phyloP scores from a whole-genome alignment of 2,888 invertebrate species.

The Oscheius sp. region DNA sequence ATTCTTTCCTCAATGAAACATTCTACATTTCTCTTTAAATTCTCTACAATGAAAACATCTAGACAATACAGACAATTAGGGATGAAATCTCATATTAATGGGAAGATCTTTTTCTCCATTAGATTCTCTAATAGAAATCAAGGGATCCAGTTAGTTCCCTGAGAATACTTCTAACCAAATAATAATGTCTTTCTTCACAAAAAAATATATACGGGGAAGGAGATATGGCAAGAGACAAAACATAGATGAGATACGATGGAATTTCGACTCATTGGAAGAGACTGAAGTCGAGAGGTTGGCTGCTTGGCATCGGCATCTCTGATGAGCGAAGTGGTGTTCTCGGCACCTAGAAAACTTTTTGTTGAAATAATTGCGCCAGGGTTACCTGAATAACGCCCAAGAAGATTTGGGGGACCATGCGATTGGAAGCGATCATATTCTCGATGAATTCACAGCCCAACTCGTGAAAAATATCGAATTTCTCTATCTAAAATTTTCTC shows the following conservation, averaged over 20 bases:
- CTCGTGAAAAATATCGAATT: slow-evolving; percentile 40
- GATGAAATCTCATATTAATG: too few species aligned
- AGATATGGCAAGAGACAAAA: slow-evolving; percentile 10
- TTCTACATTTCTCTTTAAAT: too few species aligned
- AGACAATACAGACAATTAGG: too few species aligned
- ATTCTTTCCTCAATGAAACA: too few species aligned
- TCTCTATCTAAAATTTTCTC: slow-evolving; percentile 36
- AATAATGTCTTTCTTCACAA: neutral
- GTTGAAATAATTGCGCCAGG: neutral
- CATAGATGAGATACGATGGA: neutral
- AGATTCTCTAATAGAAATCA: too few species aligned
- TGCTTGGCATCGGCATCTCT: slow-evolving; percentile 7
- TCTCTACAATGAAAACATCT: too few species aligned
- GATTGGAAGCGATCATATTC: neutral
- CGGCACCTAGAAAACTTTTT: neutral
- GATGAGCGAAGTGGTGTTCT: slow-evolving; percentile 27
- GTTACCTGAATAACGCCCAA: slow-evolving; percentile 18
- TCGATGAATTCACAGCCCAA: slow-evolving; percentile 34
- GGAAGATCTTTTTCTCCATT: too few species aligned
- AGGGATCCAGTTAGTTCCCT: neutral
- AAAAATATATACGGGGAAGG: neutral
- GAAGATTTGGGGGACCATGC: slow-evolving; percentile 4
- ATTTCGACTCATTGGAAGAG: slow-evolving; percentile 9
- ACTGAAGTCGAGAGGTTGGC: slow-evolving; percentile 11
- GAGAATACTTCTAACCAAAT: too few species aligned